Percentiles rank a stretch among this genome's conserved stretches.
phyloP scores from a whole-genome alignment of 2,797 vertebrate species.

The Corythornis leucogaster region DNA sequence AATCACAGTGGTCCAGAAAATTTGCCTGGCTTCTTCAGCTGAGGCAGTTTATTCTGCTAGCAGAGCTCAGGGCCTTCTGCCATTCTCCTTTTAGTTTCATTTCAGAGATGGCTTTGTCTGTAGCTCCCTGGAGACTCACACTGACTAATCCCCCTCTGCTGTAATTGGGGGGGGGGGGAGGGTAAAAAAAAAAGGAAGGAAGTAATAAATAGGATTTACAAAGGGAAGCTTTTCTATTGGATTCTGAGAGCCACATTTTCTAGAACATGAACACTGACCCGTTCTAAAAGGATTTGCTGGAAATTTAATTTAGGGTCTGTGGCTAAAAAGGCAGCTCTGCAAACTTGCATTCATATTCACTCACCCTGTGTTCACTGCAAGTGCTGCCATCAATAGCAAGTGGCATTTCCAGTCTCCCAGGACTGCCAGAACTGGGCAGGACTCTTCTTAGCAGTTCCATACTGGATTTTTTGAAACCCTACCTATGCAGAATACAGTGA shows the following conservation, averaged over 20 bases:
- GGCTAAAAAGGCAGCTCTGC: conserved; percentile 82
- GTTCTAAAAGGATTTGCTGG: conserved; percentile 89
- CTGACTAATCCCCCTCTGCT: conserved; percentile 92
- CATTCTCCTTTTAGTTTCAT: conserved; percentile 81
- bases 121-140: conserved; percentile 76
- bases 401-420: conserved; percentile 22
- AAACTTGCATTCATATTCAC: conserved; percentile 72
- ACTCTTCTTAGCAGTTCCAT: neutral
- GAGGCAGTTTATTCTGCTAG: conserved; percentile 62
- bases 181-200: conserved; percentile 11
- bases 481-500: neutral
- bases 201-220: no score
- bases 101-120: conserved; percentile 79
- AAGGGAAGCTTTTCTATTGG: conserved; percentile 84
- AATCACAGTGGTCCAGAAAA: conserved; percentile 27
- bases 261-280: conserved; percentile 86
- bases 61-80: conserved; percentile 68
- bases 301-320: conserved; percentile 87
- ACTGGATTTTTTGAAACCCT: neutral
- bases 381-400: conserved; percentile 32
- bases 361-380: conserved; percentile 58
- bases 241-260: conserved; percentile 85
- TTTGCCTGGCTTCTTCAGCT: conserved; percentile 64
- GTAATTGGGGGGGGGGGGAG: conserved; percentile 87
- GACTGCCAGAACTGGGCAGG: neutral